phyloP scores from a whole-genome alignment of 2,113 vertebrate genomes.

The Toxotes jaculatrix region DNA sequence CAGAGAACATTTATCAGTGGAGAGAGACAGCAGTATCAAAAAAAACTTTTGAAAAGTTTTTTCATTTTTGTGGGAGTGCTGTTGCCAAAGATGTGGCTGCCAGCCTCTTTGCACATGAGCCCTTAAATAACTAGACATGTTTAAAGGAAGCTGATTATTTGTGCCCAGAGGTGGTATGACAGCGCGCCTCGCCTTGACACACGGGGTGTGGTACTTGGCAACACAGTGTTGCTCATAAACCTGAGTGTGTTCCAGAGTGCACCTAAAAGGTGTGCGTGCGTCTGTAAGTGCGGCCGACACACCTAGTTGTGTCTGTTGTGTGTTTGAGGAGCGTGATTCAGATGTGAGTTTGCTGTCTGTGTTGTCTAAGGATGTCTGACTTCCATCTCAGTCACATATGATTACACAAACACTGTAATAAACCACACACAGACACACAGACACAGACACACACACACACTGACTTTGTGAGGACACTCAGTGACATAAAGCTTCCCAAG shows the following conservation, averaged over 20 bases:
- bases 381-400: conserved; percentile 45
- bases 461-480: too few relatives aligned
- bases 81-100: conserved; percentile 29
- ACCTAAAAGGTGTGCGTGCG: background rate
- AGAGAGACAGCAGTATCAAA: background rate
- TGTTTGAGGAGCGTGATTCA: conserved; percentile 87
- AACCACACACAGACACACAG: conserved; percentile 11
- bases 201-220: conserved; percentile 61
- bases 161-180: conserved; percentile 63
- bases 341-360: conserved; percentile 81
- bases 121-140: conserved; percentile 49
- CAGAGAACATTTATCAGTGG: background rate
- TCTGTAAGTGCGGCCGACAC: conserved; percentile 45
- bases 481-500: too few relatives aligned
- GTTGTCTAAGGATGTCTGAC: conserved; percentile 80
- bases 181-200: conserved; percentile 50
- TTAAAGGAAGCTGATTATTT: conserved; percentile 65
- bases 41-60: background rate
- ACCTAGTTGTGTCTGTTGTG: conserved; percentile 59
- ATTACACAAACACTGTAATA: conserved; percentile 13
- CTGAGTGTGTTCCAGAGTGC: conserved; percentile 17
- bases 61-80: background rate
- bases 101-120: background rate
- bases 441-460: background rate
- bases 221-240: conserved; percentile 69